Evolutionary conservation across 2,113 vertebrate species (phyloP).

Genomic region (Colius striatus): DNA sequence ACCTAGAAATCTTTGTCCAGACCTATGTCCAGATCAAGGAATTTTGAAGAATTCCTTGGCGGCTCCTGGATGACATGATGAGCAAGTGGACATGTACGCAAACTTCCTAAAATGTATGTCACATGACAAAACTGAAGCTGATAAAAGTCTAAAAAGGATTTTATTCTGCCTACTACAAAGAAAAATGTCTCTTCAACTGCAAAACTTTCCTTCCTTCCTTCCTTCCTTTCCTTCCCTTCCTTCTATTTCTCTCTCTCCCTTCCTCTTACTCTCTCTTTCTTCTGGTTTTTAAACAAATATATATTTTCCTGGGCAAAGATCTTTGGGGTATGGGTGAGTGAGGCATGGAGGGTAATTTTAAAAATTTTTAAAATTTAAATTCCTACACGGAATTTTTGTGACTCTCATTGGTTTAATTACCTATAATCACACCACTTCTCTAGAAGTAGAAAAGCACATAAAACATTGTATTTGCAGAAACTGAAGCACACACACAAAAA

Average conservation of each 20-base stretch:
- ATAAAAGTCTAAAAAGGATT: background rate
- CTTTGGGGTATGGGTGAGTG: rapidly evolving
- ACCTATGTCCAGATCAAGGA: background rate
- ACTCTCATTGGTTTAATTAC: background rate
- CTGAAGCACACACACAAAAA: background rate
- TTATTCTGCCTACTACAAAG: background rate
- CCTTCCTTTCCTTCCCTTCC: too few species aligned
- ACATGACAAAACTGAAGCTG: background rate
- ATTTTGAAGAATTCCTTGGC: background rate
- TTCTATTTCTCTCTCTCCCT: too few species aligned
- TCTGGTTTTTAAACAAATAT: background rate
- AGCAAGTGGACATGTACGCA: background rate
- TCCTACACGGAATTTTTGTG: background rate
- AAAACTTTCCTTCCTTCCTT: background rate
- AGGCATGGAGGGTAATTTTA: too few species aligned
- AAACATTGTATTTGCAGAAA: background rate
- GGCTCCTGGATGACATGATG: background rate
- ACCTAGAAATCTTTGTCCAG: background rate
- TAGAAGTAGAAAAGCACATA: background rate
- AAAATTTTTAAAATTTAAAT: too few species aligned
- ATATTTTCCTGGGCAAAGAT: background rate
- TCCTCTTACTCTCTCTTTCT: background rate
- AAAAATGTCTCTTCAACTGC: background rate
- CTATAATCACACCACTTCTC: background rate
- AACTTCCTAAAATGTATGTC: background rate